Conservation (phyloP, 1,140 invertebrate species). For the Drosophila sucinea region DNA sequence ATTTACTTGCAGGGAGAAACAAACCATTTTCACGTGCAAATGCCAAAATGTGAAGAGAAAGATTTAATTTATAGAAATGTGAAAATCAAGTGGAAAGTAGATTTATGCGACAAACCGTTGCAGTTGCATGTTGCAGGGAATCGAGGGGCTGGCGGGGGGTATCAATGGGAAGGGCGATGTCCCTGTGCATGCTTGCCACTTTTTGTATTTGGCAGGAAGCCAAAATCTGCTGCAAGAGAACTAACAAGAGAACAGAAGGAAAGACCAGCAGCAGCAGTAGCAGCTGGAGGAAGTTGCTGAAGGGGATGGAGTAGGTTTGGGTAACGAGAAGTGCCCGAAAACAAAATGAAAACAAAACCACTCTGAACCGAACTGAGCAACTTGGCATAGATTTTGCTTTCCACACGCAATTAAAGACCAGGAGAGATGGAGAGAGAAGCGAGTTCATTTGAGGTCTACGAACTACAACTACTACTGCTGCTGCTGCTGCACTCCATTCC, state of each 20-base stretch:
- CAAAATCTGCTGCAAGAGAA: conserved; percentile 28
- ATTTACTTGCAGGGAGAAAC: conserved; percentile 1
- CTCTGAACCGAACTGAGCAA: conserved; percentile 31
- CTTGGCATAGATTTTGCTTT: conserved; percentile 49
- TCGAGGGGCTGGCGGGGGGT: background rate
- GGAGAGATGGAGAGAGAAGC: background rate
- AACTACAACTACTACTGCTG: conserved; percentile 30
- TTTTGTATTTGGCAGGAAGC: conserved; percentile 27
- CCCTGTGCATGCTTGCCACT: conserved; percentile 29
- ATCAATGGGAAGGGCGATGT: conserved; percentile 21
- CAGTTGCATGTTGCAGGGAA: conserved; percentile 15
- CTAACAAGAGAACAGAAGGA: conserved; percentile 38
- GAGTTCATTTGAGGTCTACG: conserved; percentile 43
- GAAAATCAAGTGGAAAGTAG: conserved; percentile 15
- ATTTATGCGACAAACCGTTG: conserved; percentile 41
- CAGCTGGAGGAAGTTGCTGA: conserved; percentile 15
- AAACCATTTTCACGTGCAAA: conserved; percentile 34
- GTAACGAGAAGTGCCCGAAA: conserved; percentile 15
- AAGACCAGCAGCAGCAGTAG: conserved; percentile 22
- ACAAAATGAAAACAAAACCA: conserved; percentile 9
- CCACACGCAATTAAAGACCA: conserved; percentile 1
- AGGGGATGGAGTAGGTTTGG: background rate
- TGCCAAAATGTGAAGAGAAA: conserved; percentile 33
- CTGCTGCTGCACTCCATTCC: conserved; percentile 17
- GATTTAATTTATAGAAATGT: conserved; percentile 44